Evolutionary conservation across 1,140 invertebrate species (phyloP).

Genomic region (Chymomyza costata): DNA sequence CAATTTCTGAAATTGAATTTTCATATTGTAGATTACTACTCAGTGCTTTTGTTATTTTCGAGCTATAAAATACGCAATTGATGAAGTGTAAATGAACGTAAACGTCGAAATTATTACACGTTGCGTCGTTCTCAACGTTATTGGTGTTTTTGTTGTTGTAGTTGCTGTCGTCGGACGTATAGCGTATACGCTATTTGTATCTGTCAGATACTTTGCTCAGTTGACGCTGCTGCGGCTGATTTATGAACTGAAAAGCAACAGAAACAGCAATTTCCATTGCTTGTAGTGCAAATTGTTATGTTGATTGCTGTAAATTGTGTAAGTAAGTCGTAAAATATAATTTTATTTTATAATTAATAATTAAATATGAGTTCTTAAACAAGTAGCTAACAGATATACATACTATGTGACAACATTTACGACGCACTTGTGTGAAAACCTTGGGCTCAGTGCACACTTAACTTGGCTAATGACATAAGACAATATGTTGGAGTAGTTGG

Average conservation of each 20-base stretch:
- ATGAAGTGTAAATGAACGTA: constrained; percentile 40
- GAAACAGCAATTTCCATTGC: background rate
- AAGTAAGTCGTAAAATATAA: constrained; percentile 28
- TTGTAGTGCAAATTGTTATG: constrained; percentile 30
- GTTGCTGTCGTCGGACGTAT: no score
- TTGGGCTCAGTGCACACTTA: no score
- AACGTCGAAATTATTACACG: constrained; percentile 8
- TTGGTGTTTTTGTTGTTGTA: no score
- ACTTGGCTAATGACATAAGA: no score
- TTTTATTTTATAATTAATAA: constrained; percentile 43
- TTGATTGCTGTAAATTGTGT: constrained; percentile 42
- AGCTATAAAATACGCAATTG: constrained; percentile 51
- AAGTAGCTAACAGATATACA: background rate
- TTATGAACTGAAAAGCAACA: constrained; percentile 43
- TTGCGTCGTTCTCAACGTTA: constrained; percentile 10
- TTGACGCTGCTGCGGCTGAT: constrained; percentile 25
- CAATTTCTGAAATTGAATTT: no score
- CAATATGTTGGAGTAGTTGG: no score
- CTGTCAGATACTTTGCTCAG: constrained; percentile 53
- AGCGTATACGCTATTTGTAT: constrained; percentile 59
- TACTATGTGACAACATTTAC: no score
- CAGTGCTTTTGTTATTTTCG: constrained; percentile 6
- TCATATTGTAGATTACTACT: no score
- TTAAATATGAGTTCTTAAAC: constrained; percentile 10
- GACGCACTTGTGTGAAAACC: no score